Percentiles rank a stretch among this genome's conserved stretches.
These are phyloP conservation scores for Orbicella faveolata DNA, from an alignment of 64 coral and sea anemone species.

Conservation along the genomic window DNA sequence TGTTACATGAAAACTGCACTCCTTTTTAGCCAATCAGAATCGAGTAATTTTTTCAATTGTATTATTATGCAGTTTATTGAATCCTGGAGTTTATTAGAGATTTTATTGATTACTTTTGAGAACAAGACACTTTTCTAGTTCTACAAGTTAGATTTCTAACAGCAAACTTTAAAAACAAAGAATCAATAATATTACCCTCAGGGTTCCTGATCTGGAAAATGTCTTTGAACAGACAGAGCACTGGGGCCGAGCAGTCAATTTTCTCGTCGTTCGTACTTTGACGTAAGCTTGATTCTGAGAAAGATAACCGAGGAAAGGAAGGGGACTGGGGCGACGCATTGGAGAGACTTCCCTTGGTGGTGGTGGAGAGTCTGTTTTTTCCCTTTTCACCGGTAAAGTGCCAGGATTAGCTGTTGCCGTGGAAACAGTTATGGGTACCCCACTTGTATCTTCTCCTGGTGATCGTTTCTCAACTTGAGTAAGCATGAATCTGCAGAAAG, in stretches of 20 bases:
- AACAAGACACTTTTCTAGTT: no score
- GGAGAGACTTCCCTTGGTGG: background rate
- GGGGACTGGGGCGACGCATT: background rate
- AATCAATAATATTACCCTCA: background rate
- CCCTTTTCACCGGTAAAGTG: background rate
- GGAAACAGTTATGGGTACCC: background rate
- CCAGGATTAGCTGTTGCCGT: background rate
- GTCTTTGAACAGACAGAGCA: conserved; percentile 12
- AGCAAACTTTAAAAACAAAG: no score
- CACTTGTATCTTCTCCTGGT: background rate
- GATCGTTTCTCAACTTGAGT: background rate
- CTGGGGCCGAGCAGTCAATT: background rate
- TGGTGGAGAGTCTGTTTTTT: conserved; percentile 8
- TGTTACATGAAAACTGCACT: no score
- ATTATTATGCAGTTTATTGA: no score
- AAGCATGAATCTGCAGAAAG: background rate
- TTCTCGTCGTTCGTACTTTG: background rate
- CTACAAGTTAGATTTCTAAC: no score
- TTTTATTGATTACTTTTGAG: no score
- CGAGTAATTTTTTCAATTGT: no score
- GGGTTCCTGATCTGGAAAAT: conserved; percentile 19
- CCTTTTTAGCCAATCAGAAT: no score
- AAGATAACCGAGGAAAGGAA: background rate
- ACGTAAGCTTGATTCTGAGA: background rate
- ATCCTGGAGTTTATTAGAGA: no score